Evolutionary conservation across 2,888 invertebrate genomes (phyloP).

Genomic region (Teinopalpus imperialis): DNA sequence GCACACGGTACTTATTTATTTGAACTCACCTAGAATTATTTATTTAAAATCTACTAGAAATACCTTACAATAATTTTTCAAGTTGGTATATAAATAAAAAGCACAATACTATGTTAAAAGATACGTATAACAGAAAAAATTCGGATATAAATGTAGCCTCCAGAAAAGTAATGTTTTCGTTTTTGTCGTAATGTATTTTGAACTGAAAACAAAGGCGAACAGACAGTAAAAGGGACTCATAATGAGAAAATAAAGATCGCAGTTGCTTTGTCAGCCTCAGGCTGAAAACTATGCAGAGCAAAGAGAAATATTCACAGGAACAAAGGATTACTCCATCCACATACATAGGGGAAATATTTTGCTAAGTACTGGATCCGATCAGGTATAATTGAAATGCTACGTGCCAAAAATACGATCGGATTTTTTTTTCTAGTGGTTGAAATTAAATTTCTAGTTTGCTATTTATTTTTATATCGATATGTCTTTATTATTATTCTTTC

Average conservation of each 20-base stretch:
- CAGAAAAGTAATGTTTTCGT: conserved; percentile 32
- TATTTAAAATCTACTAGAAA: no score
- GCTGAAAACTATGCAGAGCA: conserved; percentile 43
- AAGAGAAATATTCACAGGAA: conserved; percentile 38
- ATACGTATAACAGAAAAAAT: no score
- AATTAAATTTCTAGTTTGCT: conserved; percentile 34
- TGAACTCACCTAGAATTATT: no score
- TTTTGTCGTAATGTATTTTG: conserved; percentile 49
- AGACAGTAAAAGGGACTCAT: conserved; percentile 55
- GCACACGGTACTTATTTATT: no score
- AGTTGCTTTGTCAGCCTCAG: conserved; percentile 60
- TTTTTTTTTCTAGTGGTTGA: conserved; percentile 24
- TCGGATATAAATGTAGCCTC: no score
- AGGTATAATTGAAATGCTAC: conserved; percentile 27
- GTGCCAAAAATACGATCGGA: conserved; percentile 26
- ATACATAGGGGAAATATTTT: conserved; percentile 22
- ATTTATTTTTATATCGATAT: conserved; percentile 36
- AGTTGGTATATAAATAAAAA: no score
- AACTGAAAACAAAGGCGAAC: conserved; percentile 50
- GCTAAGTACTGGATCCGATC: conserved; percentile 9
- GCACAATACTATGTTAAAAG: no score
- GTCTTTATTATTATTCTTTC: no score
- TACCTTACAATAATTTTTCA: no score
- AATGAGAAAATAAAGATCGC: conserved; percentile 71
- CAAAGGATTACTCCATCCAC: conserved; percentile 31